These are phyloP conservation scores for Promerops cafer DNA, from an alignment of 2,113 vertebrate species.

Conservation along the genomic window DNA sequence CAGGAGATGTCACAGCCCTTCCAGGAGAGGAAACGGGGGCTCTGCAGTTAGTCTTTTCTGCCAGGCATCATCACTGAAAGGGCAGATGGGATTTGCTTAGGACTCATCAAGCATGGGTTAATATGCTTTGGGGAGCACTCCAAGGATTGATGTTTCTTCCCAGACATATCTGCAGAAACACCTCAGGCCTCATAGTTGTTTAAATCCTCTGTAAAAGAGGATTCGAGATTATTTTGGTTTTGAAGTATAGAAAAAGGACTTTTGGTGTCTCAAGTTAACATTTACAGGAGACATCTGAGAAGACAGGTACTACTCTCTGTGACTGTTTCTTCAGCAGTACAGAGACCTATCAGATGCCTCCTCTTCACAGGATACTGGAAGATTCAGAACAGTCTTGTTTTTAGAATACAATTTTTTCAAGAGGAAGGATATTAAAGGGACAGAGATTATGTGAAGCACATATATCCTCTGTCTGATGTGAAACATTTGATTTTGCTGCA, in stretches of 20 bases:
- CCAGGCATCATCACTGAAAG: neutral
- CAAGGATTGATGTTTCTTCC: neutral
- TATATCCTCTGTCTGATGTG: neutral
- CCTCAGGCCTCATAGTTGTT: neutral
- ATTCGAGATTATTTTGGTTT: neutral
- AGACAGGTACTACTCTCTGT: neutral
- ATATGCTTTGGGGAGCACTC: neutral
- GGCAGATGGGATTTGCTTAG: neutral
- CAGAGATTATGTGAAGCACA: neutral
- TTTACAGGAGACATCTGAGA: neutral
- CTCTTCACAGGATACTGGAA: neutral
- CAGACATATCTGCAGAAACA: neutral
- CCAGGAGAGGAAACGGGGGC: neutral
- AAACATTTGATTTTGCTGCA: neutral
- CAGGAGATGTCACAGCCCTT: neutral
- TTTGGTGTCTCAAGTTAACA: neutral
- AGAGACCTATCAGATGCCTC: neutral
- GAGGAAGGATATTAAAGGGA: neutral
- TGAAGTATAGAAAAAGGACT: neutral
- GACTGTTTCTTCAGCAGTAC: neutral
- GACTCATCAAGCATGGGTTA: fast-evolving
- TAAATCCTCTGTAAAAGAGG: neutral
- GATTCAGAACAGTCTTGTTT: neutral
- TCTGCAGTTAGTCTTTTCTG: neutral
- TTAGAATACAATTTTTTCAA: neutral